A percentile compares a stretch with the other conserved stretches of the same genome.
These are phyloP conservation scores for Drosophila antonietae DNA, from an alignment of 2,888 invertebrate genomes.

Conservation along the genomic window DNA sequence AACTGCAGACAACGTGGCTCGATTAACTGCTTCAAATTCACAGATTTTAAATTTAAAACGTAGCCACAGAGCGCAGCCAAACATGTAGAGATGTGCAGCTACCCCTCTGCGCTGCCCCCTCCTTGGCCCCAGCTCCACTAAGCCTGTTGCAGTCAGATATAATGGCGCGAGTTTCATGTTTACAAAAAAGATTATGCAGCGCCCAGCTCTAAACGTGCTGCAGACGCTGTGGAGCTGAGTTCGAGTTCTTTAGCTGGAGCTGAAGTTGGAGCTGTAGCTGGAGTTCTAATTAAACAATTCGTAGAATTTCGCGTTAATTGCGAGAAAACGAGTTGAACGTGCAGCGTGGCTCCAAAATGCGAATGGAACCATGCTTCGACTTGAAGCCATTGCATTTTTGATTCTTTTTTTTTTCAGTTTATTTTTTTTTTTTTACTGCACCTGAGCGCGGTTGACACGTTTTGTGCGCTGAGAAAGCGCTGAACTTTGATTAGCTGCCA, in stretches of 20 bases:
- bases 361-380: slow-evolving; percentile 17
- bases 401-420: too few species aligned
- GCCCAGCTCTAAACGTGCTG: slow-evolving; percentile 68
- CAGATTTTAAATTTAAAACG: slow-evolving; percentile 82
- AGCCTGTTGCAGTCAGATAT: slow-evolving; percentile 65
- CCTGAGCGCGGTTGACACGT: slow-evolving; percentile 50
- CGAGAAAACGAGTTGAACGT: slow-evolving; percentile 83
- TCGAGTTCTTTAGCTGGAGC: slow-evolving; percentile 28
- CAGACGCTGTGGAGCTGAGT: slow-evolving; percentile 35
- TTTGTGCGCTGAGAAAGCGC: slow-evolving; percentile 51
- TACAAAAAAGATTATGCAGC: slow-evolving; percentile 82
- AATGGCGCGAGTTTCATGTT: slow-evolving; percentile 84
- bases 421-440: neutral
- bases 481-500: slow-evolving; percentile 63
- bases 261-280: slow-evolving; percentile 30
- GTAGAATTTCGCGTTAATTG: slow-evolving; percentile 85
- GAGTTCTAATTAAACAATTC: slow-evolving; percentile 85
- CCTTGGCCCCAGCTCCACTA: slow-evolving; percentile 12
- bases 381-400: slow-evolving; percentile 15
- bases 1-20: slow-evolving; percentile 71
- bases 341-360: slow-evolving; percentile 41
- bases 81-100: slow-evolving; percentile 46
- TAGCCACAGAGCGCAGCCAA: slow-evolving; percentile 62
- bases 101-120: slow-evolving; percentile 5
- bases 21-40: slow-evolving; percentile 83